Base-by-base conservation (phyloP, 2,797 vertebrate species). In the Sebastes steindachneri region DNA sequence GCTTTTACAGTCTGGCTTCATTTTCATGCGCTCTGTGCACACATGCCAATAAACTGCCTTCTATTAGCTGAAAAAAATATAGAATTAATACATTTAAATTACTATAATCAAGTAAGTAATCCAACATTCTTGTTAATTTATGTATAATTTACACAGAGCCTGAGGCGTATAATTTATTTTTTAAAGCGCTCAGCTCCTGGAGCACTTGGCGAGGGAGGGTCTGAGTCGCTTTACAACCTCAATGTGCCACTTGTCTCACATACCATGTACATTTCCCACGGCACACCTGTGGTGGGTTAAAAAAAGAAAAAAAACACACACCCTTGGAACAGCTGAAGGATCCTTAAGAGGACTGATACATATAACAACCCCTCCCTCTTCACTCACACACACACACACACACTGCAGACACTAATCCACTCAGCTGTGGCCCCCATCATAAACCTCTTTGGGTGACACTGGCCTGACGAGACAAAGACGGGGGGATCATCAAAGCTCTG, bases 371-470 rank as follows among this genome's bases (percentile, higher is more conserved):
- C 77, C 85, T 53, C 73, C 54, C 31, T 69, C 53, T 25, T 31
- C 45, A 29, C 57, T 21, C 53, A 45, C 60, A 28, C 17, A 79
- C 28, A 28, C 69, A 78, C 77, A 85, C 74, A 81, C 83, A 86
- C 4, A 80, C 66, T 37, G 79, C 53, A 92, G 86, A 92, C 89
- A 80, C 78, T 94, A 90, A 91, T 94, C 93, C 91, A 90, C 90
- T 93, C 93, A 94, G 90, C 93, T 94, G 91, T 86, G 85, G 66
- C 78, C 82, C 66, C 53, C 72, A 41, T 80, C 83, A 82, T 94
- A 94, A 94, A 94, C 89, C 92, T 92, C 92, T 93, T 89, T 94
- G 90, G 91, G 88, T 91, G 82, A 92, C 90, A 87, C 86, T 78
- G 81, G 66, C 85, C 80, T 79, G 80, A 91, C 73, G 79, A 94